Conservation (phyloP, 2,113 vertebrate species). For the Hydropotes inermis region DNA sequence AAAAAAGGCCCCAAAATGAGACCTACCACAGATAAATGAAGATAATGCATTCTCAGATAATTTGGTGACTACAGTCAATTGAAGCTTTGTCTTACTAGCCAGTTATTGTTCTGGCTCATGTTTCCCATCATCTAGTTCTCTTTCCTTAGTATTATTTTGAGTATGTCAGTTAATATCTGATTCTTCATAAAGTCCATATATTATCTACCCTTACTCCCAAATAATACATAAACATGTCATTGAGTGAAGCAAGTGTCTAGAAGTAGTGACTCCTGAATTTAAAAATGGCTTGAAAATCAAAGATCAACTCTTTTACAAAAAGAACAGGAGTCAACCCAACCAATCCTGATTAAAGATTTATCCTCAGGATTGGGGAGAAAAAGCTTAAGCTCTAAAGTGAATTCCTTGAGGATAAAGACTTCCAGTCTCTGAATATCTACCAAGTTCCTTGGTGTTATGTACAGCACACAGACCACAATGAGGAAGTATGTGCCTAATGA, state of each 20-base stretch:
- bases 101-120: neutral
- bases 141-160: slow-evolving; percentile 22
- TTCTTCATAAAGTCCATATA: neutral
- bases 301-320: slow-evolving; percentile 13
- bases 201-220: neutral
- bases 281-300: slow-evolving; percentile 3
- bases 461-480: neutral
- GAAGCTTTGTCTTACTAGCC: neutral
- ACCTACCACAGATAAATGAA: neutral
- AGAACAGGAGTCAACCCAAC: neutral
- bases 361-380: neutral
- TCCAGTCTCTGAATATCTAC: neutral
- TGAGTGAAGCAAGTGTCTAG: neutral
- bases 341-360: neutral
- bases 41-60: neutral
- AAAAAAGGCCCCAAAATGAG: neutral
- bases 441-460: neutral
- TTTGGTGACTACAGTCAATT: neutral
- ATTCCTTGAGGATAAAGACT: neutral
- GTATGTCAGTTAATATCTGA: slow-evolving; percentile 23
- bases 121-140: neutral
- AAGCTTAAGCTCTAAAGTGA: slow-evolving; percentile 11
- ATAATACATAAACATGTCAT: neutral
- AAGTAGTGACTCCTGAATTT: neutral
- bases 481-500: neutral